Conservation (phyloP, 2,797 vertebrate species). For the Rhabdophis nuchalis region DNA sequence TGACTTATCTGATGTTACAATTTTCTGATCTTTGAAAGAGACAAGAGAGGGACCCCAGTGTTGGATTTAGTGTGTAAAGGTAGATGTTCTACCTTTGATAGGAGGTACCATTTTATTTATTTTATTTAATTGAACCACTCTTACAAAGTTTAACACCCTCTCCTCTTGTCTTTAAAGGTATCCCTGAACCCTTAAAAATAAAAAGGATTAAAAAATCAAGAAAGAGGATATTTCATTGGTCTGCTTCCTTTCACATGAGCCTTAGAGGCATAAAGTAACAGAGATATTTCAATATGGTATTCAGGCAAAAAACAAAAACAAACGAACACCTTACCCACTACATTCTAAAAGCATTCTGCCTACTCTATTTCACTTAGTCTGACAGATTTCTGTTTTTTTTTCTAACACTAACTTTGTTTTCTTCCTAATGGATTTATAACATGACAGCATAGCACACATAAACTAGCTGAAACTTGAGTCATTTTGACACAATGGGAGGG, state of each 20-base stretch:
- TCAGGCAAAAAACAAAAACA: background rate
- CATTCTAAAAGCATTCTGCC: background rate
- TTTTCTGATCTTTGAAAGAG: background rate
- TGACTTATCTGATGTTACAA: background rate
- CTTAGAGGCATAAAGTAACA: background rate
- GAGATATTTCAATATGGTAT: background rate
- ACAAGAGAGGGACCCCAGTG: background rate
- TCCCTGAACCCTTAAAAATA: background rate
- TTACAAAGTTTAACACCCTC: background rate
- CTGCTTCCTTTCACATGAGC: background rate
- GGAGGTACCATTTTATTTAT: background rate
- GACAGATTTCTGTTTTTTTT: background rate
- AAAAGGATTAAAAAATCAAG: background rate
- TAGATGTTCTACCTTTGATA: background rate
- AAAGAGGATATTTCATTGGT: background rate
- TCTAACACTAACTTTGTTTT: background rate
- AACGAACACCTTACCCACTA: background rate
- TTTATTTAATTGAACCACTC: background rate
- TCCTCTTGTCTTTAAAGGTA: background rate
- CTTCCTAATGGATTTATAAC: slow-evolving; percentile 5
- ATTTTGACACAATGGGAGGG: slow-evolving; percentile 11
- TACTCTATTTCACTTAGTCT: background rate
- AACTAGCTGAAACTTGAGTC: slow-evolving; percentile 17
- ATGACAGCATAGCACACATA: slow-evolving; percentile 11
- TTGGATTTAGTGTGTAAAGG: background rate